Conservation (phyloP, 2,888 invertebrate species). For the Aspidiotus rigidus region DNA sequence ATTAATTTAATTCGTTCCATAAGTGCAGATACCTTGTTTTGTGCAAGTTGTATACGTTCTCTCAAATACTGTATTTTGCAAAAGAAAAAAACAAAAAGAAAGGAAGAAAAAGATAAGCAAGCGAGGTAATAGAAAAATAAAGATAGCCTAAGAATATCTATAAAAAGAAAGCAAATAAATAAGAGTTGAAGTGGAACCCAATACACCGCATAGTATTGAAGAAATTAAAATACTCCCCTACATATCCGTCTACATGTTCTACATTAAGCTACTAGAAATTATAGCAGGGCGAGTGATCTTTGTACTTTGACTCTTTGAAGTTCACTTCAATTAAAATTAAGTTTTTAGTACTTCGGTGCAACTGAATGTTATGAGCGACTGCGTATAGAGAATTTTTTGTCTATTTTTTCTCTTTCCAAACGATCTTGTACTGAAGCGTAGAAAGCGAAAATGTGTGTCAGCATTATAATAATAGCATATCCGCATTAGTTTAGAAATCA, state of each 20-base stretch:
- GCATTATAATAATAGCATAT: too few species aligned
- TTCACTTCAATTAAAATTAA: too few species aligned
- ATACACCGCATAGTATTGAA: too few species aligned
- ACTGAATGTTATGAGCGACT: slow-evolving; percentile 22
- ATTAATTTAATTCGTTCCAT: slow-evolving; percentile 80
- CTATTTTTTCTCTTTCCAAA: background rate
- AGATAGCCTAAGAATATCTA: background rate
- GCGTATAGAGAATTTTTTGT: slow-evolving; percentile 26
- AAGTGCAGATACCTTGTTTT: slow-evolving; percentile 77
- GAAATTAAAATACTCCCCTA: too few species aligned
- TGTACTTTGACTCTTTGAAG: too few species aligned
- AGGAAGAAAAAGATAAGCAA: slow-evolving; percentile 21
- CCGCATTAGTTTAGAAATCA: too few species aligned
- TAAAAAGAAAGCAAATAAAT: background rate
- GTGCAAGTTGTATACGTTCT: slow-evolving; percentile 74
- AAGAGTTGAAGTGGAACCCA: too few species aligned
- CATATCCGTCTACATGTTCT: too few species aligned
- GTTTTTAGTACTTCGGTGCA: slow-evolving; percentile 12
- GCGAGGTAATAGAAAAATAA: slow-evolving; percentile 13
- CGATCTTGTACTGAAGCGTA: too few species aligned
- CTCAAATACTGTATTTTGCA: slow-evolving; percentile 60
- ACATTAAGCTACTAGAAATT: too few species aligned
- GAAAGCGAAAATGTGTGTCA: too few species aligned
- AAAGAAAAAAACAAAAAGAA: slow-evolving; percentile 32
- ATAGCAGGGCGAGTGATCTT: too few species aligned